Evolutionary conservation across 1,140 invertebrate genomes (phyloP).

Genomic region (Penaeus japonicus): DNA sequence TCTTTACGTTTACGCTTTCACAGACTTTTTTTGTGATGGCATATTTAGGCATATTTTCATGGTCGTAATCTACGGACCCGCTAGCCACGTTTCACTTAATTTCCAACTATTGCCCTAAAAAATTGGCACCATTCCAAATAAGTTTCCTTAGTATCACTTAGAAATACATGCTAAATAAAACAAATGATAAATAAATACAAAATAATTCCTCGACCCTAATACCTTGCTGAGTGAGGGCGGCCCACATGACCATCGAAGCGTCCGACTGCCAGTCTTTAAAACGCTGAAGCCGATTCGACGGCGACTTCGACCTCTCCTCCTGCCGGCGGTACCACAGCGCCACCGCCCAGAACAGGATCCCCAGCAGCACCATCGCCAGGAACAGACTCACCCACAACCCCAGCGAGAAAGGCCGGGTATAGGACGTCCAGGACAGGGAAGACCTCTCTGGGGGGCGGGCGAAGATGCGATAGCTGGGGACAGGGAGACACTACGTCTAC

Average conservation of each 20-base stretch:
- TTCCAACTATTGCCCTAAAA: too few relatives aligned
- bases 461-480: conserved; percentile 52
- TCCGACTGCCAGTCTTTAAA: conserved; percentile 28
- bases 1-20: too few relatives aligned
- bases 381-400: conserved; percentile 26
- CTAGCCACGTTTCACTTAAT: too few relatives aligned
- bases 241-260: conserved; percentile 25
- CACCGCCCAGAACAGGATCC: neutral
- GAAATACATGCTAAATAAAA: neutral
- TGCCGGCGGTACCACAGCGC: neutral
- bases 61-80: too few relatives aligned
- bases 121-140: too few relatives aligned
- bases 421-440: conserved; percentile 36
- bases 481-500: too few relatives aligned
- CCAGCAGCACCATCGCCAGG: neutral
- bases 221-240: conserved; percentile 53
- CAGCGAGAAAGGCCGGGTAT: conserved; percentile 43
- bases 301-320: neutral
- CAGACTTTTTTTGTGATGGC: too few relatives aligned
- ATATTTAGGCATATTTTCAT: too few relatives aligned
- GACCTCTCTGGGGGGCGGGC: conserved; percentile 20
- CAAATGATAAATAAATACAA: neutral
- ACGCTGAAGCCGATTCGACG: neutral
- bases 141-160: too few relatives aligned
- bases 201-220: neutral